A percentile compares a stretch with the other conserved stretches of the same genome.
phyloP scores from a whole-genome alignment of 1,140 invertebrate genomes.

The Eriosoma lanigerum region DNA sequence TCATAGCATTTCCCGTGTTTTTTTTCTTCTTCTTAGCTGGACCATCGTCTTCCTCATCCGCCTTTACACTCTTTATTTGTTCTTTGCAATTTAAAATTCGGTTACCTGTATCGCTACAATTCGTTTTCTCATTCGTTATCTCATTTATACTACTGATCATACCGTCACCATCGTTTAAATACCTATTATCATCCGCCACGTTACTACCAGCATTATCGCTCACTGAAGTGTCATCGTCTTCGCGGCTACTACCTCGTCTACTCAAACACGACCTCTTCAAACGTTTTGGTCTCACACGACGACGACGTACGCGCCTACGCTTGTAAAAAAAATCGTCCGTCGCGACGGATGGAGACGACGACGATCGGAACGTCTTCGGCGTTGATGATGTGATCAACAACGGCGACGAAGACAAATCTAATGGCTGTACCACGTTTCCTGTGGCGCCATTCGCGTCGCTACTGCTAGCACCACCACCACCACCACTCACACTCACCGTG shows the following conservation, averaged over 20 bases:
- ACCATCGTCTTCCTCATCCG: not conserved
- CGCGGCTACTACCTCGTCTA: no score
- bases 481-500: not conserved
- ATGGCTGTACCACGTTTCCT: not conserved
- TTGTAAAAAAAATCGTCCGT: conserved; percentile 32
- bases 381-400: not conserved
- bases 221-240: not conserved
- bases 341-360: not conserved
- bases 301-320: conserved; percentile 1
- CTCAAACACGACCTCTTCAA: not conserved
- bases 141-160: not conserved
- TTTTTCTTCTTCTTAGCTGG: not conserved
- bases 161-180: not conserved
- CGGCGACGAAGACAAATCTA: conserved; percentile 29
- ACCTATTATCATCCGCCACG: not conserved
- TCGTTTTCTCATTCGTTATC: no score
- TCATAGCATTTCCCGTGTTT: not conserved
- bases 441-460: not conserved
- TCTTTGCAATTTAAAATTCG: no score
- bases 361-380: not conserved
- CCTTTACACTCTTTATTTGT: not conserved
- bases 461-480: not conserved
- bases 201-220: not conserved
- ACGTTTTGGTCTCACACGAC: conserved; percentile 7
- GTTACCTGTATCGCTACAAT: no score